Evolutionary conservation across 2,888 invertebrate genomes (phyloP).

Genomic region (Tethea ocularis): DNA sequence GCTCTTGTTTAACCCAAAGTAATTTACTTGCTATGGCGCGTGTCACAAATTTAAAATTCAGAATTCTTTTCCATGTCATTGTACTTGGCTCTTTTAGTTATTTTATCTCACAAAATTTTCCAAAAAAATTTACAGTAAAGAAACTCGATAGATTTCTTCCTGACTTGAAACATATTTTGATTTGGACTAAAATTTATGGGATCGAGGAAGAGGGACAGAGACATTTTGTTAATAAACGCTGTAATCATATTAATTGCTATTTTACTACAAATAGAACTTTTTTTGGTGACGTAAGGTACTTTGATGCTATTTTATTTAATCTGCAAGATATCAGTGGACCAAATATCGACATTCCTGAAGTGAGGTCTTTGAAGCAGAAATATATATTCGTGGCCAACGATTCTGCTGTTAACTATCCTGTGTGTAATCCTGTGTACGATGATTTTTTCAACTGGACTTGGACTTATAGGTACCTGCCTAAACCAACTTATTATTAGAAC

Average conservation of each 20-base stretch:
- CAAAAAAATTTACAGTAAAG: constrained; percentile 24
- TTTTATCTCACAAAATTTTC: constrained; percentile 29
- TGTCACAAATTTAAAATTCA: constrained; percentile 27
- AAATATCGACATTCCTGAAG: constrained; percentile 35
- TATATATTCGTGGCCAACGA: constrained; percentile 69
- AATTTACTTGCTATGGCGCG: constrained; percentile 36
- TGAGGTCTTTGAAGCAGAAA: constrained; percentile 56
- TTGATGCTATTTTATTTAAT: constrained; percentile 67
- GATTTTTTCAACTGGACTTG: constrained; percentile 75
- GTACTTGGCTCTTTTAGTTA: constrained; percentile 32
- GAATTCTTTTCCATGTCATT: constrained; percentile 34
- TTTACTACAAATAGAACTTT: constrained; percentile 58
- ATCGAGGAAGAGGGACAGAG: constrained; percentile 49
- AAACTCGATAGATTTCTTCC: constrained; percentile 50
- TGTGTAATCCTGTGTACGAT: constrained; percentile 59
- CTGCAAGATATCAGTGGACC: constrained; percentile 48
- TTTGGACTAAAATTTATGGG: constrained; percentile 58
- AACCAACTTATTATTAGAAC: background rate
- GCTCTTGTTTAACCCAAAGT: background rate
- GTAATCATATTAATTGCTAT: constrained; percentile 59
- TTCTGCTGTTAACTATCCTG: constrained; percentile 64
- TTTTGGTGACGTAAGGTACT: constrained; percentile 55
- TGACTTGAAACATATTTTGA: constrained; percentile 62
- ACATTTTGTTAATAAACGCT: constrained; percentile 47
- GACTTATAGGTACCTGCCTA: constrained; percentile 60